Base-by-base conservation (phyloP, 2,797 vertebrate species). In the Thunnus albacares region DNA sequence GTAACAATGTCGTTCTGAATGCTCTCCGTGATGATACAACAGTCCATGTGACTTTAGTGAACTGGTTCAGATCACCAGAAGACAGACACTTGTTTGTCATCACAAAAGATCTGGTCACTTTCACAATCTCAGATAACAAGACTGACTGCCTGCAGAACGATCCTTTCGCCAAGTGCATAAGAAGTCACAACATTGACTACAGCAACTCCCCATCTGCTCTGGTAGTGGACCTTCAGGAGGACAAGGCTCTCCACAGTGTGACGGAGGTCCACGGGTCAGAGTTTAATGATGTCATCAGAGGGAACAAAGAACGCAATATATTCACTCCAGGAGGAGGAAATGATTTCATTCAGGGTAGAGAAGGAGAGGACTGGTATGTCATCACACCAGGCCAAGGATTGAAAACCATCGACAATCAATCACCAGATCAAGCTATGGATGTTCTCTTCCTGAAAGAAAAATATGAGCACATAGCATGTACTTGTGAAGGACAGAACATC, bases 341-440 rank as follows among this genome's bases (percentile, higher is more conserved):
- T 0, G 86, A 91, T 70, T 83, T 76, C 18, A 65, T 92, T 20
- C 47, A 87, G 64, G 89, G 88, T 1, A 35, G 88, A 79, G 85
- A 58, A 75, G 90, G 88, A 71, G 79, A 82, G 55, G 91, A 93
- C 76, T 90, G 86, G 89, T 91, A 92, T 49, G 1, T 91, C 10
- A 80, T 93, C 60, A 82, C 82, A 9, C 81, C 87, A 72, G 78
- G 74, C n/a, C 56, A 68, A 43, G 89, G 86, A 81, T 7, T 84
- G 14, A 93, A 91, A 82, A 92, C 79, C 30, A 88, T 90, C 62
- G 80, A 55, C 79, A 90, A 74, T 57, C 80, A 80, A 68, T 93
- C 87, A 20, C 83, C 85, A 43, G 86, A 92, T 75, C 64, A 55
- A 57, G 68, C 26, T 12, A 15, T 71, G 33, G 91, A 93, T n/a